Base-by-base conservation (phyloP, 2,888 invertebrate species). In the Phalangium opilio region DNA sequence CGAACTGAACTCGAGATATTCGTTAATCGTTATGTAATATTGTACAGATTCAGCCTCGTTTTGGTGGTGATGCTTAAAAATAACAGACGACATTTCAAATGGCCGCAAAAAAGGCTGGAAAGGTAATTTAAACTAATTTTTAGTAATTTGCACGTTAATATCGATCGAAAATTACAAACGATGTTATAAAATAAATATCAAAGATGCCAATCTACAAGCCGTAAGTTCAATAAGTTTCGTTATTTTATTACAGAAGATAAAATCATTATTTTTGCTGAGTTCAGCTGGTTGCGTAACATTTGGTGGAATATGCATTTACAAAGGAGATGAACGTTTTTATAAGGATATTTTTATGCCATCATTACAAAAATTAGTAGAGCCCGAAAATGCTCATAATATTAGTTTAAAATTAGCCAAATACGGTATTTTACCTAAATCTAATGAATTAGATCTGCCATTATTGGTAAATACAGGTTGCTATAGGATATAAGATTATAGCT, bases 351-450 rank as follows among this genome's bases (percentile, higher is more conserved):
- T 83, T 2, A 79, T 83, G 73, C 89, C 89, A 1, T 34, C 76
- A 1, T 69, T 78, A 20, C 79, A 77, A 34, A 56, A 54, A 53
- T 63, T 71, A 11, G 59, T 90, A 8, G 79, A 79, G 59, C 82
- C 91, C 0, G 95, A 95, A 70, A 72, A 70, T 43, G 79, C 87
- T 1, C 95, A 95, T 62, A 77, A 75, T 53, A 57, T 86, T 19
- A 87, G 84, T 5, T 73, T 95, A 1, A 64, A 73, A 53, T 74
- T 78, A 7, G 76, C 82, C 18, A 85, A 86, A 66, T 79, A 82
- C 69, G 76, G 80, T 18, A 53, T 90, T 1, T 70, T 85, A 52
- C 79, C 82, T 11, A 65, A 69, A 53, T 72, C 75, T 58, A 67
- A 60, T 44, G 69, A 65, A 50, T 61, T 72, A 47, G 83, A 87